These are phyloP conservation scores for Euphydryas editha DNA, from an alignment of 2,888 invertebrate genomes.

Conservation along the genomic window DNA sequence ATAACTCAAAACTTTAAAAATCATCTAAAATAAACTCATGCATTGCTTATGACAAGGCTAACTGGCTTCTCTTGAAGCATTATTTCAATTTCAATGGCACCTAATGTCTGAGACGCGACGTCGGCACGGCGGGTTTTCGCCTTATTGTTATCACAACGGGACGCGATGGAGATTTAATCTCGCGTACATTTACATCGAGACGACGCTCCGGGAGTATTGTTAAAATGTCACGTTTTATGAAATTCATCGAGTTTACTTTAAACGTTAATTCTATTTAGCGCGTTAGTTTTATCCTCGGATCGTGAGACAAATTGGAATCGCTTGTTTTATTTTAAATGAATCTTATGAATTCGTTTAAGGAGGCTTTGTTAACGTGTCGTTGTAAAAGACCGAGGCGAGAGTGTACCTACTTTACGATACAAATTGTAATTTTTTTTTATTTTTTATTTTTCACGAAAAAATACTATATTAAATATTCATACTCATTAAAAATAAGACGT, in stretches of 20 bases:
- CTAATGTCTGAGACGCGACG: constrained; percentile 7
- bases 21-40: not conserved
- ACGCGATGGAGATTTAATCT: constrained; percentile 32
- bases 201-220: constrained; percentile 9
- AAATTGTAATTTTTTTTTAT: too few relatives aligned
- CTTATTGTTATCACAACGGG: constrained; percentile 29
- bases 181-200: constrained; percentile 23
- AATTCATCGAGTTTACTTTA: constrained; percentile 13
- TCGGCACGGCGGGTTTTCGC: constrained; percentile 7
- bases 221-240: constrained; percentile 15
- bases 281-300: not conserved
- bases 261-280: constrained; percentile 12
- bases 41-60: constrained; percentile 8
- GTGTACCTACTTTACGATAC: too few relatives aligned
- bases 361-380: not conserved
- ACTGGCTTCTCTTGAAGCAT: constrained; percentile 18
- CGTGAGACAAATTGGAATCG: constrained; percentile 3
- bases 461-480: too few relatives aligned
- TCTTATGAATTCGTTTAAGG: not conserved
- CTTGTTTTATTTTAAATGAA: not conserved
- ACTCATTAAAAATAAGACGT: too few relatives aligned
- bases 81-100: constrained; percentile 29
- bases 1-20: too few relatives aligned
- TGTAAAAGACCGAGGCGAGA: too few relatives aligned
- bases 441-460: too few relatives aligned